phyloP scores from a whole-genome alignment of 1,140 invertebrate genomes.

The Diuraphis noxia region DNA sequence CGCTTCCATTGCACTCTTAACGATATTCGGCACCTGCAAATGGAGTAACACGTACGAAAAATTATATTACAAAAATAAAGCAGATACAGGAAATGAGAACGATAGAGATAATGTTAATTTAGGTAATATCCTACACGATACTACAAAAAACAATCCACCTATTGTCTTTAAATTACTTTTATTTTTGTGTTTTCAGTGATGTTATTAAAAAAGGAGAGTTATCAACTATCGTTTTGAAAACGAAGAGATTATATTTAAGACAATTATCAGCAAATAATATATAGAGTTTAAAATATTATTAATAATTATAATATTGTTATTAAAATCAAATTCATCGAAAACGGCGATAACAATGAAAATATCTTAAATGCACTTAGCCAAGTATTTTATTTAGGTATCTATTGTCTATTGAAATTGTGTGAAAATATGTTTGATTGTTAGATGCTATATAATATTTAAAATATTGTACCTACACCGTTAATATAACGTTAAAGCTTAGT shows the following conservation, averaged over 20 bases:
- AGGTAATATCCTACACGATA: neutral
- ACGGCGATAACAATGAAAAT: neutral
- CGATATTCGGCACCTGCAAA: neutral
- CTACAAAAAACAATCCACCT: neutral
- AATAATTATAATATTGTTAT: neutral
- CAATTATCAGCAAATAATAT: neutral
- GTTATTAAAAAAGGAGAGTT: conserved; percentile 26
- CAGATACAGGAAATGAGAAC: neutral
- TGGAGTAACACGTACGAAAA: conserved; percentile 25
- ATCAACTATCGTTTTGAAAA: conserved; percentile 7
- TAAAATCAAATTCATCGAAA: neutral
- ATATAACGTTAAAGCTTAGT: neutral
- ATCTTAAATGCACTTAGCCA: neutral
- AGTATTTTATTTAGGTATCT: neutral
- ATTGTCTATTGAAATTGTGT: neutral
- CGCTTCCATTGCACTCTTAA: neutral
- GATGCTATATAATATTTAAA: neutral
- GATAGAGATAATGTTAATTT: neutral
- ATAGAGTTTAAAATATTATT: neutral
- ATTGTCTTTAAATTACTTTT: neutral
- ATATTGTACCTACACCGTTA: neutral
- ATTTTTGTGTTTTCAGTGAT: neutral
- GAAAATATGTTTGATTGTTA: neutral
- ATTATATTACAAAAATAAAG: neutral
- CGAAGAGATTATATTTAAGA: neutral